phyloP scores from a whole-genome alignment of 2,113 vertebrate species.

The Bostrychus sinensis region DNA sequence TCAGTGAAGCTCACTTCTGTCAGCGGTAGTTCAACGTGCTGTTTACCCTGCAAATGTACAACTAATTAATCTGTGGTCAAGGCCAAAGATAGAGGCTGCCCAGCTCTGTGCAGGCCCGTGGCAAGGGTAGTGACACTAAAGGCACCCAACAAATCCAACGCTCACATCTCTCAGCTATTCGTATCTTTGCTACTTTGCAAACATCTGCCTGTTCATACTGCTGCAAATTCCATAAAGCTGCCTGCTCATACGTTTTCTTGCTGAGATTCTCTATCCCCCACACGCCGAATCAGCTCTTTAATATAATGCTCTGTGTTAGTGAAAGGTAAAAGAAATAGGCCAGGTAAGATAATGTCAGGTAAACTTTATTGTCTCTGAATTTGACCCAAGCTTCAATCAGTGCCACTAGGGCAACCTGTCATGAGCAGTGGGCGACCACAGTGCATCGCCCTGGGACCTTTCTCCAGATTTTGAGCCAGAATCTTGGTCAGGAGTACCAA shows the following conservation, averaged over 20 bases:
- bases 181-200: conserved; percentile 23
- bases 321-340: neutral
- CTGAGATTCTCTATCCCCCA: neutral
- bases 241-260: neutral
- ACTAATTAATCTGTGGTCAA: conserved; percentile 63
- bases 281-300: neutral
- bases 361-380: too few relatives aligned
- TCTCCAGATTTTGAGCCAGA: too few relatives aligned
- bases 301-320: neutral
- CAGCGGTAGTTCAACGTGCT: conserved; percentile 53
- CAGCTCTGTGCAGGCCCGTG: conserved; percentile 58
- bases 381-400: too few relatives aligned
- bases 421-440: too few relatives aligned
- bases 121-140: conserved; percentile 59
- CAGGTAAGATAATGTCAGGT: too few relatives aligned
- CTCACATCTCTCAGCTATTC: conserved; percentile 9
- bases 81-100: conserved; percentile 53
- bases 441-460: too few relatives aligned
- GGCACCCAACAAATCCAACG: neutral
- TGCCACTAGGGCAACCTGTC: too few relatives aligned
- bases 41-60: conserved; percentile 67
- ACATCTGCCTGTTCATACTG: conserved; percentile 20
- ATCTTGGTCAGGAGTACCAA: too few relatives aligned
- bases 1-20: conserved; percentile 48
- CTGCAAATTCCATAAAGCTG: conserved; percentile 3